Percentiles rank a stretch among this genome's conserved stretches.
Evolutionary conservation across 2,113 vertebrate species (phyloP).

Genomic region (Ginglymostoma cirratum): DNA sequence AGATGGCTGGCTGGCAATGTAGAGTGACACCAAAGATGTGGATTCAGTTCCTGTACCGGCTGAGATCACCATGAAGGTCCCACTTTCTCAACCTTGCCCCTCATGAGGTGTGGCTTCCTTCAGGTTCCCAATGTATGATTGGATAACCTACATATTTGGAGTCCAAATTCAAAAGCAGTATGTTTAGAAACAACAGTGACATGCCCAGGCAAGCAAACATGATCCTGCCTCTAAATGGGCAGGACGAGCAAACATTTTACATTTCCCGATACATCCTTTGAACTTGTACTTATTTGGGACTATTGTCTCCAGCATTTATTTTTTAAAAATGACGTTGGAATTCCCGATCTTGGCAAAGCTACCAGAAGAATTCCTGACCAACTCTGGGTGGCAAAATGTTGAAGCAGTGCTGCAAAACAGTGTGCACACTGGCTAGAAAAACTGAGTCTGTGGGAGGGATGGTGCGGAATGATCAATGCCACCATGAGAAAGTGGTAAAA

Average conservation of each 20-base stretch:
- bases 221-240: background rate
- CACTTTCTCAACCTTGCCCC: no score
- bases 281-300: background rate
- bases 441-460: background rate
- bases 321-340: background rate
- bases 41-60: no score
- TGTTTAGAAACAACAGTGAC: background rate
- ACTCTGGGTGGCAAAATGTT: background rate
- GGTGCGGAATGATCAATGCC: background rate
- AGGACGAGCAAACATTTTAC: background rate
- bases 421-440: background rate
- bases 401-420: background rate
- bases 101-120: no score
- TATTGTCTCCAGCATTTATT: background rate
- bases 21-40: no score
- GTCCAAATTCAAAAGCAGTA: background rate
- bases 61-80: no score
- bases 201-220: background rate
- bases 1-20: no score
- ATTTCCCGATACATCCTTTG: background rate
- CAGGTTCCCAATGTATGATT: background rate
- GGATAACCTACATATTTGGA: background rate
- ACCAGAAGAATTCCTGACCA: background rate
- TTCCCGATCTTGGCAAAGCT: background rate
- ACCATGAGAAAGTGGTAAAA: background rate